Percentiles rank a stretch among this genome's conserved stretches.
Conservation (phyloP, 2,888 invertebrate species). For the Tachystola acroxantha region DNA sequence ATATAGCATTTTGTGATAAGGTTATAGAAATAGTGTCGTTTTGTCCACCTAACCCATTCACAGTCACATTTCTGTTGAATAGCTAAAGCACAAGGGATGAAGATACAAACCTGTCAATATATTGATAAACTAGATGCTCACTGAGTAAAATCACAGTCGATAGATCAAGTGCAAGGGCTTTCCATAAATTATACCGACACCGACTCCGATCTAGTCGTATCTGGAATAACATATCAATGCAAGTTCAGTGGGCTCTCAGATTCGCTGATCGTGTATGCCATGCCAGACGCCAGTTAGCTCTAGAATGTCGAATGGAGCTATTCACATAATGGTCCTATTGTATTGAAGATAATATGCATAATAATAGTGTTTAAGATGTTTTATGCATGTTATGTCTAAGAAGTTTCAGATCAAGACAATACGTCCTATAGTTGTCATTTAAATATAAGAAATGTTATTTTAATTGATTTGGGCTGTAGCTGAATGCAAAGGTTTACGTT, state of each 20-base stretch:
- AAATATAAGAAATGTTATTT: too few relatives aligned
- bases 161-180: constrained; percentile 26
- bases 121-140: too few relatives aligned
- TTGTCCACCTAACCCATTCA: too few relatives aligned
- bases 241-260: constrained; percentile 33
- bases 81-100: too few relatives aligned
- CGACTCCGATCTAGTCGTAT: constrained; percentile 44
- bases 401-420: background rate
- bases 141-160: background rate
- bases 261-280: constrained; percentile 41
- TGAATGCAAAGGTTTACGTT: too few relatives aligned
- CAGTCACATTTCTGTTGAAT: too few relatives aligned
- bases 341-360: constrained; percentile 50
- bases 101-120: too few relatives aligned
- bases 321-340: constrained; percentile 59
- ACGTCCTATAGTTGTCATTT: too few relatives aligned
- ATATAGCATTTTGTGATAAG: too few relatives aligned
- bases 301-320: constrained; percentile 32
- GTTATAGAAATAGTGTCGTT: too few relatives aligned
- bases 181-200: constrained; percentile 36
- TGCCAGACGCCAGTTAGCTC: constrained; percentile 36
- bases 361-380: constrained; percentile 5
- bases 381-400: background rate
- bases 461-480: too few relatives aligned
- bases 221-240: constrained; percentile 52